Percentiles rank a stretch among this genome's conserved stretches.
phyloP scores from a whole-genome alignment of 2,888 invertebrate genomes.

The Platycnemis pennipes region DNA sequence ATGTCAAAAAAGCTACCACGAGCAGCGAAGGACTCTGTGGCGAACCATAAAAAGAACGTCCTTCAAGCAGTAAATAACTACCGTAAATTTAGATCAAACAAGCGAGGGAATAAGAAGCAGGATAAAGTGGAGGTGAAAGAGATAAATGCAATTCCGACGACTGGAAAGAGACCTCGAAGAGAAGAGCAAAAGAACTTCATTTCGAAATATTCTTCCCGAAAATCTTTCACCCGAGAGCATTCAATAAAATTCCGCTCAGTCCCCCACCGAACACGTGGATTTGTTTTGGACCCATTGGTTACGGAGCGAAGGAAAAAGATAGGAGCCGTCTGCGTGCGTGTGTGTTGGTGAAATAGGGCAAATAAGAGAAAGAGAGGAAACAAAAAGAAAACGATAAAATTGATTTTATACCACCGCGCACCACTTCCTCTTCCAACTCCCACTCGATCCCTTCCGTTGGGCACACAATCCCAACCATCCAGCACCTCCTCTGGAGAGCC shows the following conservation, averaged over 20 bases:
- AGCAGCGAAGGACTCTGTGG: too few relatives aligned
- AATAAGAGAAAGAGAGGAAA: not conserved
- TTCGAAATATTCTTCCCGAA: not conserved
- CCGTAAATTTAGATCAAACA: not conserved
- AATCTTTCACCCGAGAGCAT: not conserved
- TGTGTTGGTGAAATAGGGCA: not conserved
- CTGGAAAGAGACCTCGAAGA: too few relatives aligned
- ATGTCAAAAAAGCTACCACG: too few relatives aligned
- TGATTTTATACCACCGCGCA: not conserved
- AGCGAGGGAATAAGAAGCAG: not conserved
- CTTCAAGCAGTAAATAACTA: not conserved
- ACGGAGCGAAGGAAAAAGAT: not conserved
- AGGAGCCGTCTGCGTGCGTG: not conserved
- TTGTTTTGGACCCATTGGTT: constrained; percentile 41
- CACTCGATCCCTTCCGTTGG: not conserved
- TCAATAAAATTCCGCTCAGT: constrained; percentile 2
- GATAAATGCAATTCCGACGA: not conserved
- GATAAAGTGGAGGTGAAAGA: not conserved
- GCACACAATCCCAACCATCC: not conserved
- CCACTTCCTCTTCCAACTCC: not conserved
- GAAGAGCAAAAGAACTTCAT: not conserved
- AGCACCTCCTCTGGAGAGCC: not conserved
- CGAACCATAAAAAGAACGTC: too few relatives aligned
- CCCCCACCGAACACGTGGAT: not conserved
- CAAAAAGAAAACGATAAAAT: not conserved